These are phyloP conservation scores for Leptopilina myrica DNA, from an alignment of 2,888 invertebrate genomes.

Conservation along the genomic window DNA sequence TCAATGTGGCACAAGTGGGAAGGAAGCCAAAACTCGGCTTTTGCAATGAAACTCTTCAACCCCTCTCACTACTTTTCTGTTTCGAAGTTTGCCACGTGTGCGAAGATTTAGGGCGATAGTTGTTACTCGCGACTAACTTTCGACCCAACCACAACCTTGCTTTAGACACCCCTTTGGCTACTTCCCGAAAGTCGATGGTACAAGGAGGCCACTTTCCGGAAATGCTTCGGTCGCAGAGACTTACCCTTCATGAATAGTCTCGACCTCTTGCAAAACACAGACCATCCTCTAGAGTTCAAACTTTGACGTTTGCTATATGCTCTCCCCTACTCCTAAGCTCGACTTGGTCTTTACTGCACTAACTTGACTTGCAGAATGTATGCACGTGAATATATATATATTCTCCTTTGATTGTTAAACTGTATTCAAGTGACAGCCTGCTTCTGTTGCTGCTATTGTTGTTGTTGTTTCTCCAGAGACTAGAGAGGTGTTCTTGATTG, in stretches of 20 bases:
- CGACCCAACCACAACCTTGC: slow-evolving; percentile 55
- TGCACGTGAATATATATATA: slow-evolving; percentile 7
- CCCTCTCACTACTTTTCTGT: slow-evolving; percentile 43
- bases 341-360: slow-evolving; percentile 24
- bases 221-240: slow-evolving; percentile 44
- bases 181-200: slow-evolving; percentile 59
- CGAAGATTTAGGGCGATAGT: slow-evolving; percentile 67
- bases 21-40: slow-evolving; percentile 61
- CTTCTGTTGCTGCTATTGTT: neutral
- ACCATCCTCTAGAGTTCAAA: slow-evolving; percentile 22
- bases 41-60: slow-evolving; percentile 62
- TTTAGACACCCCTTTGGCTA: slow-evolving; percentile 58
- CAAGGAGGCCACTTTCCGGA: slow-evolving; percentile 59
- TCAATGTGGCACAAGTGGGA: slow-evolving; percentile 44
- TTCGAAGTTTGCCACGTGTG: slow-evolving; percentile 57
- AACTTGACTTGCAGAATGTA: slow-evolving; percentile 1
- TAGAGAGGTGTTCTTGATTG: slow-evolving; percentile 10
- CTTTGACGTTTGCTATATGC: slow-evolving; percentile 32
- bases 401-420: slow-evolving; percentile 11
- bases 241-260: slow-evolving; percentile 36
- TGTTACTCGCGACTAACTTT: slow-evolving; percentile 62
- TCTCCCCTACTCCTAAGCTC: slow-evolving; percentile 1
- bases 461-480: slow-evolving; percentile 1
- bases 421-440: slow-evolving; percentile 24
- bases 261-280: slow-evolving; percentile 24